phyloP scores from a whole-genome alignment of 2,797 vertebrate species.

The Sebastes melanostomus region DNA sequence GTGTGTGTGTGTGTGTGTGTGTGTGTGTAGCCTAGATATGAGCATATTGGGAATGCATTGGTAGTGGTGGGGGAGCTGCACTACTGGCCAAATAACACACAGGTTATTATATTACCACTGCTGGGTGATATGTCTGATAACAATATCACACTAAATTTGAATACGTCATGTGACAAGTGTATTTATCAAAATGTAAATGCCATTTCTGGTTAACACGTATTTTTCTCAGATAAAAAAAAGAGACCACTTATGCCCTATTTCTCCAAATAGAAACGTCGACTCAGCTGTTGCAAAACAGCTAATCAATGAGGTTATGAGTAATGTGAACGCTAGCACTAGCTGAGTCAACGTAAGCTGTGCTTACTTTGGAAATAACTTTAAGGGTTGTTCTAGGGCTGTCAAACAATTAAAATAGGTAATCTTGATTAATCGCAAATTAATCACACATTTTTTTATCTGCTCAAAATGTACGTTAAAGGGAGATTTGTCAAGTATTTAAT shows the following conservation, averaged over 20 bases:
- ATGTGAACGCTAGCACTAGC: too few species aligned
- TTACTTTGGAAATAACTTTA: too few species aligned
- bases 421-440: too few species aligned
- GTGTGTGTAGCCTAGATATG: conserved; percentile 12
- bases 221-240: background rate
- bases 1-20: conserved; percentile 18
- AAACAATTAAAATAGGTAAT: rapidly evolving
- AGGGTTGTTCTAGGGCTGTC: too few species aligned
- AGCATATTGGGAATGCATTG: conserved; percentile 51
- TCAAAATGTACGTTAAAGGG: too few species aligned
- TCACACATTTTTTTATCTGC: too few species aligned
- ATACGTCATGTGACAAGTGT: background rate
- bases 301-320: too few species aligned
- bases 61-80: conserved; percentile 32
- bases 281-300: too few species aligned
- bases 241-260: background rate
- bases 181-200: background rate
- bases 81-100: conserved; percentile 62
- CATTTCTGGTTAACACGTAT: background rate
- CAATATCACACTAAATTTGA: background rate
- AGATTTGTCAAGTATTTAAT: too few species aligned
- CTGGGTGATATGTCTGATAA: background rate
- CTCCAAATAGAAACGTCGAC: too few species aligned
- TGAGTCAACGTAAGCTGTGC: too few species aligned
- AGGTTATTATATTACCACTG: conserved; percentile 55